Evolutionary conservation across 1,140 invertebrate genomes (phyloP).

Genomic region (Diachasma alloeum): DNA sequence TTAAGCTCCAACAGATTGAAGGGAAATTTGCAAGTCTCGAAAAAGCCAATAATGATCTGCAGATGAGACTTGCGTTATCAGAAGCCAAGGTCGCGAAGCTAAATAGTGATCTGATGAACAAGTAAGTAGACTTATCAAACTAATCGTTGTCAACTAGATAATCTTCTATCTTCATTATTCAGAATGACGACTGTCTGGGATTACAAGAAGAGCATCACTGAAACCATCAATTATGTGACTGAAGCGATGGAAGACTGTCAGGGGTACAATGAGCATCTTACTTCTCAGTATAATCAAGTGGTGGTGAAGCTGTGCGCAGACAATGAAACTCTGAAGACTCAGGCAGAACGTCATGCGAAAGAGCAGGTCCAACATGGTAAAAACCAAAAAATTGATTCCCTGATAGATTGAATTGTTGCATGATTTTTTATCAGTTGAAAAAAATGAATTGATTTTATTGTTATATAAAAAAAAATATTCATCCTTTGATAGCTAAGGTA

Average conservation of each 20-base stretch:
- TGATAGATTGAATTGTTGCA: no score
- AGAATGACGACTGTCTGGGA: neutral
- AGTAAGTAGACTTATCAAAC: neutral
- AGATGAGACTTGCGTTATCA: neutral
- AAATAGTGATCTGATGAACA: neutral
- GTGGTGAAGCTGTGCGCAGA: neutral
- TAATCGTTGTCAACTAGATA: no score
- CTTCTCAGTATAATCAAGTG: neutral
- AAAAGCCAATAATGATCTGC: neutral
- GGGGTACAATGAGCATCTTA: neutral
- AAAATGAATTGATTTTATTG: neutral
- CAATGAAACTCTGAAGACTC: neutral
- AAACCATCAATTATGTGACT: neutral
- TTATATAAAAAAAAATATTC: neutral
- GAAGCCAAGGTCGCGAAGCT: neutral
- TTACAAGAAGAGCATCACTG: neutral
- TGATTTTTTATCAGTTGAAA: no score
- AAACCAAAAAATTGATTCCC: no score
- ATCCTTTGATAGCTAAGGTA: neutral
- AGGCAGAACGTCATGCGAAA: neutral
- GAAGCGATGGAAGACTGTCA: neutral
- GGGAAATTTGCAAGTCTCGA: neutral
- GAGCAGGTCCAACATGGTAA: neutral
- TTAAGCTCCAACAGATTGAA: neutral
- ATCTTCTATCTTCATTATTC: neutral